Evolutionary conservation across 2,888 invertebrate genomes (phyloP), one percentile per base, ranked within the genome.

Genomic region (Cephalotes varians): DNA sequence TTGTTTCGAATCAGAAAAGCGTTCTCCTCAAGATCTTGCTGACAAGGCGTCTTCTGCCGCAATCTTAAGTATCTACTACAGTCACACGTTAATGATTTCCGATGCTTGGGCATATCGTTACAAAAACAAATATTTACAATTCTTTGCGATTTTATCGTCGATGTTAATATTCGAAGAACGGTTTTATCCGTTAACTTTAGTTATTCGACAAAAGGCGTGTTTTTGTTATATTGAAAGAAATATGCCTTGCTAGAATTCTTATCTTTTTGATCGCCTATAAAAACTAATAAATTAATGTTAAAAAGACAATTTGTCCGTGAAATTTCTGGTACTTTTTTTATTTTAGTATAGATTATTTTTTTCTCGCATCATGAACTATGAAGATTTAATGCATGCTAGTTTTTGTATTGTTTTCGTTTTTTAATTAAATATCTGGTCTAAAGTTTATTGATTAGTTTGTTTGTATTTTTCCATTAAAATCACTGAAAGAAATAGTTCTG

Each of bases 71-170:
- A 58, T 25, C n/a, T n/a, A n/a, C n/a, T n/a, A n/a, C n/a, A n/a
- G n/a, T n/a, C n/a, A n/a, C 51, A 28, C 40, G 37, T 76, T 76
- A 76, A 76, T 64, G n/a, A 76, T 64, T 64, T 54, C 18, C 64
- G 28, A 76, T 76, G 37, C 25, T 51, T 28, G 34, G 25, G 15
- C 9, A 15, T 64, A 62, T 62, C 25, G 34, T 74, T 34, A 40
- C 7, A n/a, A 28, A 37, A 76, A 76, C 28, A 76, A 54, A 76
- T 54, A 40, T 76, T 76, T 64, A 51, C 2, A 49, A 12, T 7
- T 9, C 5, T 12, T 12, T n/a, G n/a, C 18, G 15, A 9, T 21
- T 0, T 60, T 58, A 40, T n/a, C 25, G 10, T 47, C 18, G 21
- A 7, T 47, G 34, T 34, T 34, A 34, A 21, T 60, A 60, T 60